Percentiles rank a stretch among this genome's conserved stretches.
phyloP scores from a whole-genome alignment of 2,113 vertebrate species.

The Trogon melanurus region DNA sequence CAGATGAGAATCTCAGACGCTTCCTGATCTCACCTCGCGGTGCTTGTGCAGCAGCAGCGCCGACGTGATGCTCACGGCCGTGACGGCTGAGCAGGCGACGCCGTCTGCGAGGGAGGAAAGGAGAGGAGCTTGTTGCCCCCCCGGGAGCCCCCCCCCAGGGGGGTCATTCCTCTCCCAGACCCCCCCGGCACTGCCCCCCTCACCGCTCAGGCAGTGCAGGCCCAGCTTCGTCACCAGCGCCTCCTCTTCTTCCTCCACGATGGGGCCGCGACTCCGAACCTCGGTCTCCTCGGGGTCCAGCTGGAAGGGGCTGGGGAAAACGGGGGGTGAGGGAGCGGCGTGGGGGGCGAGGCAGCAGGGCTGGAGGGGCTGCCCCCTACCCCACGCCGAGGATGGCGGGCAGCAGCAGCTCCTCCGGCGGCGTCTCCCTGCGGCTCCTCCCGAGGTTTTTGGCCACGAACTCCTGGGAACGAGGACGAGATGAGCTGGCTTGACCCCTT shows the following conservation, averaged over 20 bases:
- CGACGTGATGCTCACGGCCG: constrained; percentile 81
- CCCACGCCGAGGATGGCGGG: constrained; percentile 79
- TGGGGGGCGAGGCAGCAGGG: too few species aligned
- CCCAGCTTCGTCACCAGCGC: constrained; percentile 68
- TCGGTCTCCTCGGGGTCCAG: constrained; percentile 22
- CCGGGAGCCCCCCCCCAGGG: neutral
- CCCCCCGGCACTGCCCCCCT: neutral
- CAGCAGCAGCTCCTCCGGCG: constrained; percentile 81
- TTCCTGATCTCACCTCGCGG: constrained; percentile 71
- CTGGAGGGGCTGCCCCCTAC: constrained; percentile 50
- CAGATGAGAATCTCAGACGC: too few species aligned
- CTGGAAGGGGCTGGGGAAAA: neutral
- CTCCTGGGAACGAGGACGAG: constrained; percentile 75
- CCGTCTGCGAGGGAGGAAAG: constrained; percentile 68
- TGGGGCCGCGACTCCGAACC: constrained; percentile 12
- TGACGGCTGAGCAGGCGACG: constrained; percentile 80
- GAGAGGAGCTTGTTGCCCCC: neutral
- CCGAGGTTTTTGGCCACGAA: constrained; percentile 73
- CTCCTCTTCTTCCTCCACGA: constrained; percentile 49
- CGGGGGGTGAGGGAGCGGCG: neutral
- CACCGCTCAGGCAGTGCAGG: constrained; percentile 77
- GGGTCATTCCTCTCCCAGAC: too few species aligned
- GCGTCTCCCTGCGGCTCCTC: constrained; percentile 63
- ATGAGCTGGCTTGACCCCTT: too few species aligned
- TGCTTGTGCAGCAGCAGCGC: constrained; percentile 85